phyloP scores from a whole-genome alignment of 2,113 vertebrate species.

The Australoheros scitulus region DNA sequence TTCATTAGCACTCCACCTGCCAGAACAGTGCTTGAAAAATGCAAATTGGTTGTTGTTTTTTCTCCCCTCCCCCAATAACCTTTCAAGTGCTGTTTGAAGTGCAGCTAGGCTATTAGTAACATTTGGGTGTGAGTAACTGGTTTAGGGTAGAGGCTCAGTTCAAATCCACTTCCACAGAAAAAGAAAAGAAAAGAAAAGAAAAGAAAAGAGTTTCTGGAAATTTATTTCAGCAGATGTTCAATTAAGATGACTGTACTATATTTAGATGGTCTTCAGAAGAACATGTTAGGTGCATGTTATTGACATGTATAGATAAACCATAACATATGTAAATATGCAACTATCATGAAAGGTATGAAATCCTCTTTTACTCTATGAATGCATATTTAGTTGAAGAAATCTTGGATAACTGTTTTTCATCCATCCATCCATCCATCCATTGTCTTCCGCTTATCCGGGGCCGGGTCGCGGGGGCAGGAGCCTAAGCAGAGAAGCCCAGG shows the following conservation, averaged over 20 bases:
- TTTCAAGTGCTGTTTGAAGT: slow-evolving; percentile 66
- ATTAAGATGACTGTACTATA: slow-evolving; percentile 31
- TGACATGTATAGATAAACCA: not conserved
- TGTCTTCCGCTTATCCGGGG: too few species aligned
- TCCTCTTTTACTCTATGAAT: not conserved
- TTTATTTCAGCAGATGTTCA: slow-evolving; percentile 14
- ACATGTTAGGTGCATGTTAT: not conserved
- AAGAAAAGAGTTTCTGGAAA: slow-evolving; percentile 18
- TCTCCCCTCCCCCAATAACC: slow-evolving; percentile 51
- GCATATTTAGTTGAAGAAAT: not conserved
- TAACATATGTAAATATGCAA: not conserved
- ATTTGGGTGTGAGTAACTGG: slow-evolving; percentile 39
- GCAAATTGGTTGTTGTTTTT: slow-evolving; percentile 66
- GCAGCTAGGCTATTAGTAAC: slow-evolving; percentile 42
- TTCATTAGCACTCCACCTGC: slow-evolving; percentile 72
- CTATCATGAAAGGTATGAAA: not conserved
- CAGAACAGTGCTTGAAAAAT: slow-evolving; percentile 61
- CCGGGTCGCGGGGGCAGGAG: too few species aligned
- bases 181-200: slow-evolving; percentile 1
- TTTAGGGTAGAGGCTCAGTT: slow-evolving; percentile 46
- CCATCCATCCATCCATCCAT: too few species aligned
- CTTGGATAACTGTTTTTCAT: not conserved
- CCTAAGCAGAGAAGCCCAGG: too few species aligned
- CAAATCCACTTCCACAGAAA: slow-evolving; percentile 37
- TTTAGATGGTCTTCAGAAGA: slow-evolving; percentile 37